A percentile compares a stretch with the other conserved stretches of the same genome.
Conservation (phyloP, 2,797 vertebrate genomes). For the Amphiprion clarkii region DNA sequence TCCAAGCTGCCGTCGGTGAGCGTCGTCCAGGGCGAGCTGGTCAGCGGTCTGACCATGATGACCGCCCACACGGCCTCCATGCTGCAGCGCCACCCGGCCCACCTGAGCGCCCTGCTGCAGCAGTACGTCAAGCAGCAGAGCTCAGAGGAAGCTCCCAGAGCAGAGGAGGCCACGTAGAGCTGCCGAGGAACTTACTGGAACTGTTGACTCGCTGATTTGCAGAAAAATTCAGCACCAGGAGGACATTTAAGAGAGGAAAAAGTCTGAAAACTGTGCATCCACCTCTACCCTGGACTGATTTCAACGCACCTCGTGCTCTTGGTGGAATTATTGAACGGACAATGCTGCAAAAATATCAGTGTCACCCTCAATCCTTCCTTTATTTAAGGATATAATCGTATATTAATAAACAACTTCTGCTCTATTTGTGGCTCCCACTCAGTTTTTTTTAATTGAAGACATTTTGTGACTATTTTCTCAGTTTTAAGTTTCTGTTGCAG, state of each 20-base stretch:
- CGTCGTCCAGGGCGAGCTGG: conserved; percentile 84
- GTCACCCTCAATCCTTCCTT: neutral
- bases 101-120: conserved; percentile 87
- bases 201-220: conserved; percentile 7
- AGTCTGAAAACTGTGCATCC: neutral
- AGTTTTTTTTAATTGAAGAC: neutral
- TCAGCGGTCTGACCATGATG: conserved; percentile 85
- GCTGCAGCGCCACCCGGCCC: conserved; percentile 85
- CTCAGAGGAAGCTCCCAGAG: conserved; percentile 20
- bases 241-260: too few relatives aligned
- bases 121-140: conserved; percentile 86
- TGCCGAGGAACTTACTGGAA: conserved; percentile 2
- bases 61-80: conserved; percentile 83
- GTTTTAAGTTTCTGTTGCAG: neutral
- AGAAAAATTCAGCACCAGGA: neutral
- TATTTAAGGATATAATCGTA: conserved; percentile 45
- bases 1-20: conserved; percentile 88
- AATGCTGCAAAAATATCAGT: conserved; percentile 10
- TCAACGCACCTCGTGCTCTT: neutral
- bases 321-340: conserved; percentile 31
- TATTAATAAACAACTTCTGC: conserved; percentile 56
- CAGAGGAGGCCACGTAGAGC: conserved; percentile 64
- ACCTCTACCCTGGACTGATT: neutral
- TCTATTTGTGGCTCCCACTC: neutral
- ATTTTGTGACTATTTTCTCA: neutral